Percentiles rank a stretch among this genome's conserved stretches.
phyloP scores from a whole-genome alignment of 1,140 invertebrate species.

The Grapholita molesta region DNA sequence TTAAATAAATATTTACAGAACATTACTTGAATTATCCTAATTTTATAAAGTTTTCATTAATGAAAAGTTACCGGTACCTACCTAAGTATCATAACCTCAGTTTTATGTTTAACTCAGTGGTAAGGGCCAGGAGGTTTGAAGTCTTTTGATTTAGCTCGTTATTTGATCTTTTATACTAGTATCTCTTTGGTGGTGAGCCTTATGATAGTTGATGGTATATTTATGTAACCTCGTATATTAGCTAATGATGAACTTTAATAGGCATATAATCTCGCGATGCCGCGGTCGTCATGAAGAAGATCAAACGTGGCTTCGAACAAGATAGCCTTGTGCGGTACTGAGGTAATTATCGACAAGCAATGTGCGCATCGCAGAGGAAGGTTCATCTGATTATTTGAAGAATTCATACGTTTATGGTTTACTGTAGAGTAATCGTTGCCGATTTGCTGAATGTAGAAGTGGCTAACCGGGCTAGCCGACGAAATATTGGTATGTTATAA shows the following conservation, averaged over 20 bases:
- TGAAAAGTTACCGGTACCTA: too few species aligned
- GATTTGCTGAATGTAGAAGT: too few species aligned
- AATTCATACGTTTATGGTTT: neutral
- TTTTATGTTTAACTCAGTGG: too few species aligned
- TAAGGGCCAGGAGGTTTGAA: too few species aligned
- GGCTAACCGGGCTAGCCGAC: too few species aligned
- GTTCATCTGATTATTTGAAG: neutral
- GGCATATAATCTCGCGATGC: neutral
- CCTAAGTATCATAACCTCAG: too few species aligned
- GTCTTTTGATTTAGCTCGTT: too few species aligned
- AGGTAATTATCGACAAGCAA: neutral
- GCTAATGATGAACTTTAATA: neutral
- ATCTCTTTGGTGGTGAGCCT: too few species aligned
- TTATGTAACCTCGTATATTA: neutral
- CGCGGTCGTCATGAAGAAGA: neutral
- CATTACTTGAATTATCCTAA: neutral
- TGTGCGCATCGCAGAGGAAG: neutral
- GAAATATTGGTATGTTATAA: too few species aligned
- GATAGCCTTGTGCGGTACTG: neutral
- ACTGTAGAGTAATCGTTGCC: neutral
- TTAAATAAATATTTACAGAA: neutral
- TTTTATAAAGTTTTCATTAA: too few species aligned
- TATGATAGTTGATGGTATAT: neutral
- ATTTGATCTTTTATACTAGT: too few species aligned
- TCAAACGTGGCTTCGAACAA: neutral